Conservation (phyloP, 2,888 invertebrate species). For the Eustalomyia histrio region DNA sequence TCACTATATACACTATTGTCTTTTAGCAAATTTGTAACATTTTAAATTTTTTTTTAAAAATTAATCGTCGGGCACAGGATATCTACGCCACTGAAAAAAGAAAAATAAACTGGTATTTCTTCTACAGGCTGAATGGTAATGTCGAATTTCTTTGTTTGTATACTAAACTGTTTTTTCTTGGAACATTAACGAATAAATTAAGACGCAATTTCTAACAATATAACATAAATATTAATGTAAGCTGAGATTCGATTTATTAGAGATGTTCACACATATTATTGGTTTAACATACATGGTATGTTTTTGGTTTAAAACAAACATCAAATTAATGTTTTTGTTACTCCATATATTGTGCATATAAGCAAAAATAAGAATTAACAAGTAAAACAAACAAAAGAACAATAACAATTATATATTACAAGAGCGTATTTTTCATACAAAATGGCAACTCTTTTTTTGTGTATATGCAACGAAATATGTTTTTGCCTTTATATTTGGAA, state of each 20-base stretch:
- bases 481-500: too few species aligned
- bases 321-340: neutral
- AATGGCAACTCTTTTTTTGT: too few species aligned
- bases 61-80: too few species aligned
- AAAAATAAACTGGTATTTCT: constrained; percentile 22
- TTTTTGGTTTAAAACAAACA: neutral
- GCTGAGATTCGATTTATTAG: constrained; percentile 23
- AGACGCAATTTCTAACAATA: constrained; percentile 24
- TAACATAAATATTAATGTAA: neutral
- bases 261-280: neutral
- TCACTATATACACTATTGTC: too few species aligned
- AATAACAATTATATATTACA: neutral
- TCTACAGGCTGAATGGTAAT: neutral
- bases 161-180: too few species aligned
- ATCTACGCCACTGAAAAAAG: too few species aligned
- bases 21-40: too few species aligned
- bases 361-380: neutral
- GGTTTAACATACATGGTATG: neutral
- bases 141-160: neutral
- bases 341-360: neutral
- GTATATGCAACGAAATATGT: neutral
- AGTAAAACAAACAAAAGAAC: neutral
- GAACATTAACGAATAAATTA: constrained; percentile 1
- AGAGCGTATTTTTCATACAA: neutral
- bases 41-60: too few species aligned